Conservation (phyloP, 2,888 invertebrate species). For the Caenorhabditis sp. region DNA sequence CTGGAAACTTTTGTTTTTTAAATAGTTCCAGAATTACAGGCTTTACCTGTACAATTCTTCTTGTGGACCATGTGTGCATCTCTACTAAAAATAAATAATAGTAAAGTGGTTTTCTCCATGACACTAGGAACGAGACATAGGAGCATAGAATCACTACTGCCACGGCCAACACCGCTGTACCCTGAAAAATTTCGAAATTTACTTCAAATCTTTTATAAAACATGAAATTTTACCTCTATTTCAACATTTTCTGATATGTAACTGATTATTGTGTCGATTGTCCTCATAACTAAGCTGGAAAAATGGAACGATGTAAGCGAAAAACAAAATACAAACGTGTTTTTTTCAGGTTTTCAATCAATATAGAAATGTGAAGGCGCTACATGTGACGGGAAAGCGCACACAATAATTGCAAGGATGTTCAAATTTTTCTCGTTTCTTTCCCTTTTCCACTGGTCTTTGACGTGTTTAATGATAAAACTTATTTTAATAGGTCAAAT, state of each 20-base stretch:
- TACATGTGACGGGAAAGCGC: conserved; percentile 30
- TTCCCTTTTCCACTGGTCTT: neutral
- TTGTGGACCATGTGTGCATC: conserved; percentile 48
- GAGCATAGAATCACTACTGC: conserved; percentile 15
- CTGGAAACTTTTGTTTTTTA: conserved; percentile 1
- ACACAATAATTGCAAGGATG: neutral
- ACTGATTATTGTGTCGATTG: conserved; percentile 7
- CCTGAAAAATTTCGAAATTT: conserved; percentile 13
- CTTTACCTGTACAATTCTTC: conserved; percentile 51
- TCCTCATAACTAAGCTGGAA: neutral
- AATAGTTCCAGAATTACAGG: neutral
- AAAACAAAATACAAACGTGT: conserved; percentile 8
- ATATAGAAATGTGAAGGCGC: conserved; percentile 26
- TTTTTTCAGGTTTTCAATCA: conserved; percentile 9
- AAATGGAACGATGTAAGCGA: conserved; percentile 1
- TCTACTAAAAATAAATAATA: conserved; percentile 54
- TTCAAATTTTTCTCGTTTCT: conserved; percentile 4
- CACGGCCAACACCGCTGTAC: conserved; percentile 11
- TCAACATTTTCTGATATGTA: conserved; percentile 12
- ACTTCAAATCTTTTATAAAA: neutral
- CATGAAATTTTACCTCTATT: conserved; percentile 20
- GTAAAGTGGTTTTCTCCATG: conserved; percentile 33
- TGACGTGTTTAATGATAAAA: neutral
- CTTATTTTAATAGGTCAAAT: neutral
- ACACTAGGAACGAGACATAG: conserved; percentile 14